Base-by-base conservation (phyloP, 1,140 invertebrate genomes). In the Drosophila bifasciata region DNA sequence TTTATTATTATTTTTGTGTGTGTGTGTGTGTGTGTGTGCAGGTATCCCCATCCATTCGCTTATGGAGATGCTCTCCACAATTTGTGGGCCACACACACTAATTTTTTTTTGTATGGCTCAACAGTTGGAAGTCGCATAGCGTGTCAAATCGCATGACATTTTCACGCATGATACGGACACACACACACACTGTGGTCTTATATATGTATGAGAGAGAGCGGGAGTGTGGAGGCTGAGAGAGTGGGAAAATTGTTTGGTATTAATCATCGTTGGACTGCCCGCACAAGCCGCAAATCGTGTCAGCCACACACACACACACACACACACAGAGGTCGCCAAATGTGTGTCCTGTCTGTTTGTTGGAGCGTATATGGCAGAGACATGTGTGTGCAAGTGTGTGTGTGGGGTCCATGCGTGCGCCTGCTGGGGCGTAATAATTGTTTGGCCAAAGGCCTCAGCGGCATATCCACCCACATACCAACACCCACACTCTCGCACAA, bases 401-500 rank as follows among this genome's bases (percentile, higher is more conserved):
- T 19, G 43, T 62, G 11, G 46, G 19, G n/a, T 41, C 21, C 25
- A 48, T 63, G 57, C 56, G 60, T 57, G 59, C 40, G 67, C 60
- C 48, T 57, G 53, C 62, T 79, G 76, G 80, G 74, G 67, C 80
- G 80, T 76, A 85, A 79, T 84, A 79, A 85, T 85, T 85, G 80
- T 64, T 85, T 74, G 60, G 58, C 71, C 80, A 79, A 76, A 69
- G 64, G 79, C 32, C 75, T 70, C 79, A 51, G 44, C 70, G 63
- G 56, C 61, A 76, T 61, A 52, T 57, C 45, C 60, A 6, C 41
- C 28, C 41, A 32, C 50, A 28, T 28, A 4, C 32, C 15, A 15
- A 28, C 6, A 16, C 7, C 3, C 23, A 62, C 50, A 21, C 39
- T 8, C 40, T 15, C 19, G 28, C 9, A 16, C 7, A 5, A 1